These are phyloP conservation scores for Chironomus tepperi DNA, from an alignment of 1,140 invertebrate genomes.

Conservation along the genomic window DNA sequence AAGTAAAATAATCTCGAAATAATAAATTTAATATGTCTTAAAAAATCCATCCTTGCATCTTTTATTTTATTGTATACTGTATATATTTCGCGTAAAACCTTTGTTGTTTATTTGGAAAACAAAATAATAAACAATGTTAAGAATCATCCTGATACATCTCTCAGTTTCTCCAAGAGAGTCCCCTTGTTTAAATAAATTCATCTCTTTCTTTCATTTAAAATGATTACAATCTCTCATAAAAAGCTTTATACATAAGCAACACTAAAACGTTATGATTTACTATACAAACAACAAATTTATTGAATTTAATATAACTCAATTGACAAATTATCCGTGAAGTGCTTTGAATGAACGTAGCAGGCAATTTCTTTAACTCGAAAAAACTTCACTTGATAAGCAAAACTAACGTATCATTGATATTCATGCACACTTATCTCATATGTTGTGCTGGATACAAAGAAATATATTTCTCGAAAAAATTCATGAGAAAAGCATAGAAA, in stretches of 20 bases:
- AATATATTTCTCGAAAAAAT: neutral
- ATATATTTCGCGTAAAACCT: too few species aligned
- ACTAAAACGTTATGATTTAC: neutral
- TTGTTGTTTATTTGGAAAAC: too few species aligned
- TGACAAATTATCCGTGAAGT: neutral
- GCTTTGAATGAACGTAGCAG: neutral
- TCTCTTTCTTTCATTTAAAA: neutral
- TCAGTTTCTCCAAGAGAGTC: neutral
- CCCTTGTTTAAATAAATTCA: neutral
- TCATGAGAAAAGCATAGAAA: neutral
- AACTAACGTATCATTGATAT: neutral
- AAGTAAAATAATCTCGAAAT: too few species aligned
- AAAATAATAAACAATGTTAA: too few species aligned
- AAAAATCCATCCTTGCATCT: too few species aligned
- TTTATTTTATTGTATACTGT: too few species aligned
- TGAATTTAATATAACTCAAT: slow-evolving; percentile 15
- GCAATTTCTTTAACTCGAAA: neutral
- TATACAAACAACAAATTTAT: neutral
- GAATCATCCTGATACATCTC: neutral
- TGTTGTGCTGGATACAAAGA: neutral
- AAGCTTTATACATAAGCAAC: neutral
- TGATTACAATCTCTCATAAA: neutral
- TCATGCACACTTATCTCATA: neutral
- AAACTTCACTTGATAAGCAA: too few species aligned
- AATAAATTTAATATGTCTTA: too few species aligned